phyloP scores from a whole-genome alignment of 1,140 invertebrate species.

The Ptiloglossa arizonensis region DNA sequence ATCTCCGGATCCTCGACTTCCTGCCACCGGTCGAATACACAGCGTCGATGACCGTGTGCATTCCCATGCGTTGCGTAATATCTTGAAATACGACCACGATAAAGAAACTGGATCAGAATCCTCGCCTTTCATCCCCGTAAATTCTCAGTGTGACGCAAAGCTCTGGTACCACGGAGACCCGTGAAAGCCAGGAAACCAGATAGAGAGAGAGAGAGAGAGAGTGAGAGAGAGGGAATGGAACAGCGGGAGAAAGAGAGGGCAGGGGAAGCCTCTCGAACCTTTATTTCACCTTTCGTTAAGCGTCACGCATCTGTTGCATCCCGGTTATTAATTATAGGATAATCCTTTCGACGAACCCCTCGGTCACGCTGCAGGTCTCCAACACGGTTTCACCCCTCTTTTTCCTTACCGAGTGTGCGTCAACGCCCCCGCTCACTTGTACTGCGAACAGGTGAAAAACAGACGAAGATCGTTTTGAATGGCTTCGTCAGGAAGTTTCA shows the following conservation, averaged over 20 bases:
- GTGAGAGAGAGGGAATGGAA: neutral
- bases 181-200: slow-evolving; percentile 19
- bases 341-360: slow-evolving; percentile 69
- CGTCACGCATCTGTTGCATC: slow-evolving; percentile 72
- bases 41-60: slow-evolving; percentile 3
- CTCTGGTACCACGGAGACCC: slow-evolving; percentile 15
- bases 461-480: slow-evolving; percentile 10
- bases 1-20: slow-evolving; percentile 1
- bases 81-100: slow-evolving; percentile 42
- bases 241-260: neutral
- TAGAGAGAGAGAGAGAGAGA: neutral
- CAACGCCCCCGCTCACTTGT: neutral
- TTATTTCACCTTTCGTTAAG: slow-evolving; percentile 51
- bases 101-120: slow-evolving; percentile 60
- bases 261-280: slow-evolving; percentile 3
- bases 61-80: slow-evolving; percentile 35
- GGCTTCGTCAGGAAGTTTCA: neutral
- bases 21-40: neutral
- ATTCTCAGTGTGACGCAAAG: slow-evolving; percentile 51
- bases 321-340: slow-evolving; percentile 73
- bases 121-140: slow-evolving; percentile 54
- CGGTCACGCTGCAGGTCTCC: slow-evolving; percentile 39
- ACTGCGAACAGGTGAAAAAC: slow-evolving; percentile 34
- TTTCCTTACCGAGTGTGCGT: neutral
- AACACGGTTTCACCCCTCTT: neutral